Evolutionary conservation across 2,888 invertebrate genomes (phyloP).

Genomic region (Hirtodrosophila duncani): DNA sequence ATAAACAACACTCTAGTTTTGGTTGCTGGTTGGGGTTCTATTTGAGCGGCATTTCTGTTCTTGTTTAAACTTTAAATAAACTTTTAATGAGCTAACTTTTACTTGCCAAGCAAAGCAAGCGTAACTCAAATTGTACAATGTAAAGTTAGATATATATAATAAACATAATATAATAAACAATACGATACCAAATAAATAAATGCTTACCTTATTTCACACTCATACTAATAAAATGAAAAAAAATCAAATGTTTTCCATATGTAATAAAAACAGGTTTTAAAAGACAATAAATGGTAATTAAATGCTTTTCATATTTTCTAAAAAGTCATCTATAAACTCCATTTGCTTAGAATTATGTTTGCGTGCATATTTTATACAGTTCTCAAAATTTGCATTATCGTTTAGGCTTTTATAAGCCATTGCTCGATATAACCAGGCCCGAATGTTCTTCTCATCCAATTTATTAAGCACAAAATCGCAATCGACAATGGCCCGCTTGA

Average conservation of each 20-base stretch:
- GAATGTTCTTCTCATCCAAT: slow-evolving; percentile 86
- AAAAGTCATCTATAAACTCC: slow-evolving; percentile 82
- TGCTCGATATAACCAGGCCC: slow-evolving; percentile 86
- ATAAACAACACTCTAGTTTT: slow-evolving; percentile 55
- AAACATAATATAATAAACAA: too few relatives aligned
- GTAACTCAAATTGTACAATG: too few relatives aligned
- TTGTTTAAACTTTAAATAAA: slow-evolving; percentile 35
- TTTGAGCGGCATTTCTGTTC: slow-evolving; percentile 11
- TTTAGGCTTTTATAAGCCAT: slow-evolving; percentile 83
- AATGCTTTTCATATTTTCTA: slow-evolving; percentile 74
- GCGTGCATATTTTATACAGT: slow-evolving; percentile 82
- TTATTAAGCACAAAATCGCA: slow-evolving; percentile 85
- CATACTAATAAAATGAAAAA: too few relatives aligned
- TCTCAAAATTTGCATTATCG: slow-evolving; percentile 81
- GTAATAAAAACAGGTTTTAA: too few relatives aligned
- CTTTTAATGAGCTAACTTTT: slow-evolving; percentile 43
- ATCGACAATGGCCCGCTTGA: slow-evolving; percentile 84
- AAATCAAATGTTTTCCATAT: too few relatives aligned
- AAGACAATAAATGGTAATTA: slow-evolving; percentile 1
- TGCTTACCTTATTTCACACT: too few relatives aligned
- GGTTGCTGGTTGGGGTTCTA: slow-evolving; percentile 9
- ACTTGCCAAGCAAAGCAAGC: too few relatives aligned
- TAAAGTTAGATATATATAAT: too few relatives aligned
- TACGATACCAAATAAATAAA: too few relatives aligned
- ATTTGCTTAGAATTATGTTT: slow-evolving; percentile 83